These are phyloP conservation scores for Drosophila borealis DNA, from an alignment of 2,888 invertebrate species.

Conservation along the genomic window DNA sequence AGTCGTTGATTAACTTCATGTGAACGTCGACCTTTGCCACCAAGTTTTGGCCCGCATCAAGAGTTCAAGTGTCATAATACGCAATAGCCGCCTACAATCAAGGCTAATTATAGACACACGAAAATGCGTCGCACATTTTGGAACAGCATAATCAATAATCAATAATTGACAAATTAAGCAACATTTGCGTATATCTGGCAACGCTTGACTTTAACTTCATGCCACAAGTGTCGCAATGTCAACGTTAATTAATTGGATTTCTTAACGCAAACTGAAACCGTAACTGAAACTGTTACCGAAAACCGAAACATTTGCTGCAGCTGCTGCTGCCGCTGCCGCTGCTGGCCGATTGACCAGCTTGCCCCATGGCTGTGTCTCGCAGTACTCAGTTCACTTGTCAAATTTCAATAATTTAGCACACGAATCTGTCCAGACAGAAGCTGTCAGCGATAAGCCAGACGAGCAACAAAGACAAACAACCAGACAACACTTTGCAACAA, in stretches of 20 bases:
- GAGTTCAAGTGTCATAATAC: constrained; percentile 24
- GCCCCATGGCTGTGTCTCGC: constrained; percentile 14
- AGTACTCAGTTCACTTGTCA: constrained; percentile 52
- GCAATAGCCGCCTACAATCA: constrained; percentile 8
- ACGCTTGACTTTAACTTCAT: constrained; percentile 58
- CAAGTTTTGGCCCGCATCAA: not conserved
- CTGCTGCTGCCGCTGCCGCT: constrained; percentile 8
- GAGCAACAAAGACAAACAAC: constrained; percentile 50
- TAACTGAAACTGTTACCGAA: constrained; percentile 13
- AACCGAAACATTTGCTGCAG: constrained; percentile 35
- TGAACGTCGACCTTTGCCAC: constrained; percentile 19
- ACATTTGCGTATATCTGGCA: constrained; percentile 31
- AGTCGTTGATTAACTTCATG: not conserved
- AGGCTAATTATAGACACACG: constrained; percentile 55
- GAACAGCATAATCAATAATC: constrained; percentile 67
- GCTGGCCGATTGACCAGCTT: constrained; percentile 39
- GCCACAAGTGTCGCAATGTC: constrained; percentile 56
- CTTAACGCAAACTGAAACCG: constrained; percentile 16
- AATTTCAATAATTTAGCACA: constrained; percentile 70
- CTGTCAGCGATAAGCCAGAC: constrained; percentile 70
- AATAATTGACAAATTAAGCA: constrained; percentile 65
- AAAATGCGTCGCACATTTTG: constrained; percentile 28
- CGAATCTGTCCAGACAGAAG: constrained; percentile 64
- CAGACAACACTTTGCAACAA: constrained; percentile 46
- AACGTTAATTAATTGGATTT: constrained; percentile 70